phyloP scores from a whole-genome alignment of 2,113 vertebrate species.

The Leptodactylus fuscus region DNA sequence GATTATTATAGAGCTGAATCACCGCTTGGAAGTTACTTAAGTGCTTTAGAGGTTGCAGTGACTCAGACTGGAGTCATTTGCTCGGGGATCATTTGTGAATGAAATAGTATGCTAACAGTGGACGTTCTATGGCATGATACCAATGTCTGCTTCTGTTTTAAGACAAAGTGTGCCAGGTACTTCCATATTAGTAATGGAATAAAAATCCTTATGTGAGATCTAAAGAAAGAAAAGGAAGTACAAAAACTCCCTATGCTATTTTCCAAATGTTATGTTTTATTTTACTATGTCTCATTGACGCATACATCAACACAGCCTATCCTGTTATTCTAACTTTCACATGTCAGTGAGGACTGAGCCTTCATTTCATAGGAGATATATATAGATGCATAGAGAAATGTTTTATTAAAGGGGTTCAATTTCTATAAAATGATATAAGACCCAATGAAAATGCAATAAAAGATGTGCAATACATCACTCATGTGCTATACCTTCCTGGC shows the following conservation, averaged over 20 bases:
- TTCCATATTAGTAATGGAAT: slow-evolving; percentile 56
- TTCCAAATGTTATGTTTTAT: slow-evolving; percentile 30
- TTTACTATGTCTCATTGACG: slow-evolving; percentile 28
- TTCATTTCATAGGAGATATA: neutral
- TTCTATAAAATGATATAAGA: no score
- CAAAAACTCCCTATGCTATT: slow-evolving; percentile 36
- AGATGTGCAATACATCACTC: no score
- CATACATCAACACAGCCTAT: slow-evolving; percentile 3
- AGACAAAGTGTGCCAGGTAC: slow-evolving; percentile 52
- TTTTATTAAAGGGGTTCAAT: no score
- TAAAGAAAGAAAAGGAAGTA: slow-evolving; percentile 49
- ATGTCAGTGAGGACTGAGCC: neutral
- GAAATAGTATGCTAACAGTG: slow-evolving; percentile 30
- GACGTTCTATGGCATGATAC: slow-evolving; percentile 20
- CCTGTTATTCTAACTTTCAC: slow-evolving; percentile 21
- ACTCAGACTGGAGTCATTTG: slow-evolving; percentile 69
- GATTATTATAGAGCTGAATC: slow-evolving; percentile 68
- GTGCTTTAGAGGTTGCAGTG: slow-evolving; percentile 66
- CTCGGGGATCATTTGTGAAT: slow-evolving; percentile 55
- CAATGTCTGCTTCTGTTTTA: slow-evolving; percentile 38
- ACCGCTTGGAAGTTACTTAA: slow-evolving; percentile 70
- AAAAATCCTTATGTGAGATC: slow-evolving; percentile 45
- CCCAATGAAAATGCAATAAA: no score
- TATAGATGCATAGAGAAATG: neutral
- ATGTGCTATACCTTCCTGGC: no score